Conservation (phyloP, 23 tunicate genomes). For the Aplidium turbinatum region DNA sequence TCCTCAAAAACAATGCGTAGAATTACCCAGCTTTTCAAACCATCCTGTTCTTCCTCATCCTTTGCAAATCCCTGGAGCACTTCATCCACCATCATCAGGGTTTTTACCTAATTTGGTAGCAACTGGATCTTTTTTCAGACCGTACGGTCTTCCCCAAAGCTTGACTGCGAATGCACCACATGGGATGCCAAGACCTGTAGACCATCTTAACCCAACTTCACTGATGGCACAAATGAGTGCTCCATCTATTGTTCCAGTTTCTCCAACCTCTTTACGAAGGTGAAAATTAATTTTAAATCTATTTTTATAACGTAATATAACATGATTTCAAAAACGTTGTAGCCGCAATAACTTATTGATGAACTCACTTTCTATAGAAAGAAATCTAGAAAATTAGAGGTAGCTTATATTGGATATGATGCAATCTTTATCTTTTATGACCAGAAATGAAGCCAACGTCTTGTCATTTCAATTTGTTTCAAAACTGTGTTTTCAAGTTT, state of each 20-base stretch:
- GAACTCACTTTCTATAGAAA: too few species aligned
- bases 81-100: constrained; percentile 20
- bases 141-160: constrained; percentile 15
- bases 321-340: too few species aligned
- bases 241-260: constrained; percentile 38
- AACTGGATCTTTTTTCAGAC: constrained; percentile 49
- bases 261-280: constrained; percentile 43
- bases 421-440: too few species aligned
- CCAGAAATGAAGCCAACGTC: too few species aligned
- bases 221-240: constrained; percentile 25
- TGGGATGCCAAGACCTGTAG: constrained; percentile 10
- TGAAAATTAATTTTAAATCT: too few species aligned
- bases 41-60: neutral
- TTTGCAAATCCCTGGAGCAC: neutral
- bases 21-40: neutral
- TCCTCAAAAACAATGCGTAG: neutral
- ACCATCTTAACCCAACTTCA: constrained; percentile 17
- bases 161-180: constrained; percentile 1
- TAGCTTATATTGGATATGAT: too few species aligned
- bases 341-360: too few species aligned
- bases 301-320: too few species aligned
- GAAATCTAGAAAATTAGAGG: too few species aligned
- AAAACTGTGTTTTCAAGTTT: too few species aligned
- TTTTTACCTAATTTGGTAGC: constrained; percentile 56
- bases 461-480: too few species aligned